phyloP scores from a whole-genome alignment of 1,140 invertebrate species.

The Lasioglossum baleicum region DNA sequence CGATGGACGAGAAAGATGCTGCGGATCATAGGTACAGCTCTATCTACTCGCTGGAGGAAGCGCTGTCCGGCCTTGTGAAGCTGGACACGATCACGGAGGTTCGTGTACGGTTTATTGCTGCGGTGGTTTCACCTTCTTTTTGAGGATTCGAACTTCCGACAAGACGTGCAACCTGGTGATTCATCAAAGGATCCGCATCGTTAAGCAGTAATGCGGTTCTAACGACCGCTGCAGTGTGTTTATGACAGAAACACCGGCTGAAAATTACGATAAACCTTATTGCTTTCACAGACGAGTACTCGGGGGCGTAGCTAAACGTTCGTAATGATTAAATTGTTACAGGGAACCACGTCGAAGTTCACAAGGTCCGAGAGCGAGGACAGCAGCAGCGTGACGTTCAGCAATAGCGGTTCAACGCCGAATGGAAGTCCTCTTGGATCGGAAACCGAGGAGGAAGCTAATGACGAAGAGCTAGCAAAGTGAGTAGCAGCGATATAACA shows the following conservation, averaged over 20 bases:
- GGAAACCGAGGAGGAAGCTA: conserved; percentile 77
- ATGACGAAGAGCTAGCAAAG: conserved; percentile 75
- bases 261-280: no score
- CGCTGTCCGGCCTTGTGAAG: background rate
- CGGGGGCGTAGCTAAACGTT: no score
- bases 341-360: conserved; percentile 70
- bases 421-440: conserved; percentile 77
- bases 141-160: no score
- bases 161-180: no score
- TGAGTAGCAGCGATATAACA: conserved; percentile 50
- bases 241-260: no score
- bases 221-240: no score
- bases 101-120: background rate
- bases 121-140: no score
- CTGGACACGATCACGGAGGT: conserved; percentile 36
- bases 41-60: conserved; percentile 46
- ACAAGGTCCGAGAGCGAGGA: conserved; percentile 73
- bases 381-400: conserved; percentile 74
- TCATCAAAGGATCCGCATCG: no score
- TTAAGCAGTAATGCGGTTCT: no score
- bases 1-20: background rate
- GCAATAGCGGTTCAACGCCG: conserved; percentile 77
- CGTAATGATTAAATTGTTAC: background rate
- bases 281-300: no score
- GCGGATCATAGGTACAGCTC: conserved; percentile 49